Conservation (phyloP, 1,140 invertebrate species). For the Palaemon carinicauda region DNA sequence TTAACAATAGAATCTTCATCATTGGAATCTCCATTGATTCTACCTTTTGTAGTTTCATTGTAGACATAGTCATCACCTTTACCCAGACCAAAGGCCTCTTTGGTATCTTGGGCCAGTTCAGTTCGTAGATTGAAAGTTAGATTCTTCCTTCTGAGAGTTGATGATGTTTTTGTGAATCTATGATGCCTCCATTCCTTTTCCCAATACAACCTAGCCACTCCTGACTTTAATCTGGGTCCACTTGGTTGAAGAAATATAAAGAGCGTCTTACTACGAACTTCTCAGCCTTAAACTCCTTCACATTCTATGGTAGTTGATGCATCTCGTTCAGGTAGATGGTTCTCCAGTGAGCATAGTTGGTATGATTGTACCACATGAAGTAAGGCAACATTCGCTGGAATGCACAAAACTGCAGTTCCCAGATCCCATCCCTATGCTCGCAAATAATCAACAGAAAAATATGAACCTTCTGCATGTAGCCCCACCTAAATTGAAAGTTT, state of each 20-base stretch:
- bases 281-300: not conserved
- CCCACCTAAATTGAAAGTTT: not conserved
- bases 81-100: not conserved
- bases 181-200: too few relatives aligned
- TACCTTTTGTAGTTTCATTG: not conserved
- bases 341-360: not conserved
- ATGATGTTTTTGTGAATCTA: too few relatives aligned
- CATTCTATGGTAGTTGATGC: not conserved
- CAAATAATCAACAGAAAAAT: not conserved
- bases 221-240: too few relatives aligned
- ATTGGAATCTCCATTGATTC: too few relatives aligned
- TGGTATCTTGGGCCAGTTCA: too few relatives aligned
- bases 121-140: too few relatives aligned
- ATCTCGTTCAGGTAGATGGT: not conserved
- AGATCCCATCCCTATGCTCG: not conserved
- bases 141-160: too few relatives aligned
- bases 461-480: too few relatives aligned
- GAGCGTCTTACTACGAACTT: not conserved
- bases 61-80: not conserved
- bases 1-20: too few relatives aligned
- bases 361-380: constrained; percentile 9
- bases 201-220: too few relatives aligned
- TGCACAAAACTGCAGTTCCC: not conserved
- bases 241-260: too few relatives aligned
- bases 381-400: not conserved